Evolutionary conservation across 1,140 invertebrate species (phyloP).

Genomic region (Zophobas morio): DNA sequence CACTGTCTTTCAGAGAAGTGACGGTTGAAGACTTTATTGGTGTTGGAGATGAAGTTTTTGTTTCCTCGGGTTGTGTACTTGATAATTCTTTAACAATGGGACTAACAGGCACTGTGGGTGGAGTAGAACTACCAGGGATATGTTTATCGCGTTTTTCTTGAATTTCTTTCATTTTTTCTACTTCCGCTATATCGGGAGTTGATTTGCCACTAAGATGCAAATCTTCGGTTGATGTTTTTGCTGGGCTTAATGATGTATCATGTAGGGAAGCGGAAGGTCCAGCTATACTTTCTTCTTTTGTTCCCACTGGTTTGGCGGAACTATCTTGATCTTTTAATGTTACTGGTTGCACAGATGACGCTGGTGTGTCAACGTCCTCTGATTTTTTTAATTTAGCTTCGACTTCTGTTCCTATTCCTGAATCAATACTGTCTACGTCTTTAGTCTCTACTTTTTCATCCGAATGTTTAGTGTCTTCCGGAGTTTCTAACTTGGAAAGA

Average conservation of each 20-base stretch:
- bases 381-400: constrained; percentile 20
- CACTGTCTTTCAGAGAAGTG: constrained; percentile 67
- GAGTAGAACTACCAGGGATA: constrained; percentile 68
- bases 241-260: neutral
- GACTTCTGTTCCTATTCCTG: constrained; percentile 14
- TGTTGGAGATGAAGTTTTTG: constrained; percentile 67
- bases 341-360: neutral
- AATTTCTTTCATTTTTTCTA: constrained; percentile 56
- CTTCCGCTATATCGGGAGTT: constrained; percentile 63
- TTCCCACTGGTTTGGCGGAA: neutral
- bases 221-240: constrained; percentile 45
- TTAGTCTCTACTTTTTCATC: constrained; percentile 28
- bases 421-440: constrained; percentile 39
- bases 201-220: constrained; percentile 61
- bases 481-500: constrained; percentile 11
- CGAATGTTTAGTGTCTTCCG: constrained; percentile 7
- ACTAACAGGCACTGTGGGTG: constrained; percentile 73
- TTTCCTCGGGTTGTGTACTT: constrained; percentile 51
- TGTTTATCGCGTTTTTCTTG: constrained; percentile 59
- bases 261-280: constrained; percentile 55
- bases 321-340: neutral
- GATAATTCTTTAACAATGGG: constrained; percentile 65
- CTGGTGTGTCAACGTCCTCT: constrained; percentile 4
- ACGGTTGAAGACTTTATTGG: constrained; percentile 69
- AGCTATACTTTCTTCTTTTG: constrained; percentile 37